Evolutionary conservation across 2,797 vertebrate species (phyloP).

Genomic region (Varecia variegata): DNA sequence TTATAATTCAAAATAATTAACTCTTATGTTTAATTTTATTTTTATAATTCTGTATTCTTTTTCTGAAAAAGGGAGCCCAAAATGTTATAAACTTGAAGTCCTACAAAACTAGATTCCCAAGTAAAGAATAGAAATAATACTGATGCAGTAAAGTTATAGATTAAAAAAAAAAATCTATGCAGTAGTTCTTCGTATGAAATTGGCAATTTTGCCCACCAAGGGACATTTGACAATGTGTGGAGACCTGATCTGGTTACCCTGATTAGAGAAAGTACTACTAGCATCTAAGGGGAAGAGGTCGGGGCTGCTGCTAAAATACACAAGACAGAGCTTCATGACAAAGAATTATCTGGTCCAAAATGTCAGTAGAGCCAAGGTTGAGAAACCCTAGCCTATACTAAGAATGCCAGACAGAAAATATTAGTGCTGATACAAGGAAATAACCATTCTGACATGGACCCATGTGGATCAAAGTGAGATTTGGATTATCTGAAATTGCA

Average conservation of each 20-base stretch:
- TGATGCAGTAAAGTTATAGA: neutral
- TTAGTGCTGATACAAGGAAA: neutral
- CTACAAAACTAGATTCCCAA: neutral
- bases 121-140: neutral
- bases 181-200: neutral
- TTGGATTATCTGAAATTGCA: neutral
- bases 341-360: neutral
- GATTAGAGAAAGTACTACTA: neutral
- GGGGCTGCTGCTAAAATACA: neutral
- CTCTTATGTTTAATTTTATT: neutral
- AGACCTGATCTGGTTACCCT: neutral
- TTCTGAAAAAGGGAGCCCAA: neutral
- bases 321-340: neutral
- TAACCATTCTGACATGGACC: neutral
- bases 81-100: neutral
- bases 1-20: slow-evolving; percentile 18
- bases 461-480: neutral
- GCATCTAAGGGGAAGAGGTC: neutral
- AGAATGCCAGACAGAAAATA: neutral
- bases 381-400: neutral
- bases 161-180: too few relatives aligned
- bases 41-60: neutral
- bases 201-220: neutral
- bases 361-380: neutral
- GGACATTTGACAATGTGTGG: neutral